These are phyloP conservation scores for Spialia ferax DNA, from an alignment of 2,888 invertebrate genomes.

Conservation along the genomic window DNA sequence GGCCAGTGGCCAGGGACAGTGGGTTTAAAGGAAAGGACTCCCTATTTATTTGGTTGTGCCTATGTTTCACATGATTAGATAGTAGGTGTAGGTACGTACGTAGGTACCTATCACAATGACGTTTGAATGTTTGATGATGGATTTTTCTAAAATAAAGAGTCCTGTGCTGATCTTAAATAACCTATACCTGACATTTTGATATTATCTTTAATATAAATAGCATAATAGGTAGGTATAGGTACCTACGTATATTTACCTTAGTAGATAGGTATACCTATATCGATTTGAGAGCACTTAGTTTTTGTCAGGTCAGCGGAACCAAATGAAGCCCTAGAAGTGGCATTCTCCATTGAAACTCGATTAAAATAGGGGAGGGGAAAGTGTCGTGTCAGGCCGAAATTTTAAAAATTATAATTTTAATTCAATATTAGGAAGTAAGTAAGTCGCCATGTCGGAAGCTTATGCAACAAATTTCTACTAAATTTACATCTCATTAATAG, in stretches of 20 bases:
- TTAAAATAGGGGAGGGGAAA: neutral
- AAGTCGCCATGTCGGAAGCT: slow-evolving; percentile 3
- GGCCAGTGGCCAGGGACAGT: too few species aligned
- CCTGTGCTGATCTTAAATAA: too few species aligned
- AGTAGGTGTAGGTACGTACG: too few species aligned
- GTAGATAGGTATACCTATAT: neutral
- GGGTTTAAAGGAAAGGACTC: too few species aligned
- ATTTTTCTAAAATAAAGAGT: too few species aligned
- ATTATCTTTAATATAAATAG: too few species aligned
- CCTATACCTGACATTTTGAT: too few species aligned
- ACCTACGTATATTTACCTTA: neutral
- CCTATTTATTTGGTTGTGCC: too few species aligned
- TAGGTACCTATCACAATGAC: too few species aligned
- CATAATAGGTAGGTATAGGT: neutral
- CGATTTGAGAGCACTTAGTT: neutral
- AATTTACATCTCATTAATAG: neutral
- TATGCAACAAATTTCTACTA: neutral
- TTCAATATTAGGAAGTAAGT: neutral
- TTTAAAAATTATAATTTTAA: neutral
- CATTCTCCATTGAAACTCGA: neutral
- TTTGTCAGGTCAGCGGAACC: neutral
- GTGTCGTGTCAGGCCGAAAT: neutral
- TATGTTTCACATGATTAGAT: too few species aligned
- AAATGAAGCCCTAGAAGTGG: neutral
- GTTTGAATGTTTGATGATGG: too few species aligned